Evolutionary conservation across 2,113 vertebrate species (phyloP), one percentile per base, ranked within the genome.

Genomic region (Ammodytes marinus): DNA sequence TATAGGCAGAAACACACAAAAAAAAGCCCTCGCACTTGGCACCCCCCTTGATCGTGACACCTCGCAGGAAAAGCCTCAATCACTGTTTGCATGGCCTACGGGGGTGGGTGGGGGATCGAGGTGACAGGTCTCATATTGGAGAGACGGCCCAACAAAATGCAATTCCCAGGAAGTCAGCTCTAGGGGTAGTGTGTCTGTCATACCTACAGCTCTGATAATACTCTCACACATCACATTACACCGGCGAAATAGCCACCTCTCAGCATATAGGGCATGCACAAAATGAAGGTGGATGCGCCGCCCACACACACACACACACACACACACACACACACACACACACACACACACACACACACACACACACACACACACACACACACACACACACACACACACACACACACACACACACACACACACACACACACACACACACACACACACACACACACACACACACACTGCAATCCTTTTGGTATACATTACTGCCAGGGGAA

Each of bases 61-160:
- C 72, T 79, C 59, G n/a, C 88, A 84, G 88, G 95, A 27, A 95
- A 95, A 84, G 95, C 94, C 94, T 97, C 96, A 94, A 94, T 96
- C 94, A 89, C 86, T 42, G 79, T 79, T 85, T 92, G 94, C 88
- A 73, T 81, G 76, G 83, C 94, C 70, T 88, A 96, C 89, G 79
- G 91, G 93, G 94, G 86, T 93, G 89, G 82, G 90, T 95, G 89
- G 79, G 91, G 93, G 94, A 86, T 93, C 89, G 82, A 91, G 95
- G 96, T 94, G 95, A 96, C 89, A 95, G 39, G 88, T 91, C 91
- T 96, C 91, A 86, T 93, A 95, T 95, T 94, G 89, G 83, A 84
- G 83, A 84, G 50, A 74, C 60, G 76, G 80, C 72, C 27, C 64
- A 67, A 89, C 89, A 89, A 90, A 92, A 93, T 89, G 92, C 90